Conservation (phyloP, 1,140 invertebrate genomes). For the Portunus trituberculatus region DNA sequence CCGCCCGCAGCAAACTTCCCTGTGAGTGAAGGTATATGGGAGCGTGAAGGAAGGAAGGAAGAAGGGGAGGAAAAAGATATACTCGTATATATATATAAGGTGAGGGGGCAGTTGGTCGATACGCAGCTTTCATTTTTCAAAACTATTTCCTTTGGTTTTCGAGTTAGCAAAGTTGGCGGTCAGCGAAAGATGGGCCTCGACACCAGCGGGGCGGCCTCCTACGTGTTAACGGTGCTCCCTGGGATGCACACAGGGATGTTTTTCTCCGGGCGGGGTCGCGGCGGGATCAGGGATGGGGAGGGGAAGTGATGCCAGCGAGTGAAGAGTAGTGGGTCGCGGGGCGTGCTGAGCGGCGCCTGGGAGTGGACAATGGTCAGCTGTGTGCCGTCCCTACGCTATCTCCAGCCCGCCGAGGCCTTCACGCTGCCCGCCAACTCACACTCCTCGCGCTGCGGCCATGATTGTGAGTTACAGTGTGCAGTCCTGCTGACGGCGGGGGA, state of each 20-base stretch:
- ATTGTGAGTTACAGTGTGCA: not conserved
- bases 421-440: not conserved
- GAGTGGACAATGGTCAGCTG: slow-evolving; percentile 38
- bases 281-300: not conserved
- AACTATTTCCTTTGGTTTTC: slow-evolving; percentile 38
- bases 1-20: slow-evolving; percentile 41
- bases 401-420: not conserved
- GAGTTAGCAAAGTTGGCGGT: not conserved
- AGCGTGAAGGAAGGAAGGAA: slow-evolving; percentile 33
- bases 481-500: not conserved
- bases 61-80: not conserved
- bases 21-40: slow-evolving; percentile 56
- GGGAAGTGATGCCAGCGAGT: not conserved
- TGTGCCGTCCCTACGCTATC: not conserved
- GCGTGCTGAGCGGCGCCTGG: not conserved
- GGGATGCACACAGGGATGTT: not conserved
- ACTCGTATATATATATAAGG: slow-evolving; percentile 9
- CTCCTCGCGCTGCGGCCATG: not conserved
- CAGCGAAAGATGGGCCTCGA: too few relatives aligned
- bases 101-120: slow-evolving; percentile 62
- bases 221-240: not conserved
- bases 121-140: slow-evolving; percentile 51
- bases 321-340: not conserved
- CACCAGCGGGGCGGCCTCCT: too few relatives aligned
- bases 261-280: not conserved